Evolutionary conservation across 2,888 invertebrate species (phyloP), one percentile per base, ranked within the genome.

Genomic region (Erpobdella octoculata): DNA sequence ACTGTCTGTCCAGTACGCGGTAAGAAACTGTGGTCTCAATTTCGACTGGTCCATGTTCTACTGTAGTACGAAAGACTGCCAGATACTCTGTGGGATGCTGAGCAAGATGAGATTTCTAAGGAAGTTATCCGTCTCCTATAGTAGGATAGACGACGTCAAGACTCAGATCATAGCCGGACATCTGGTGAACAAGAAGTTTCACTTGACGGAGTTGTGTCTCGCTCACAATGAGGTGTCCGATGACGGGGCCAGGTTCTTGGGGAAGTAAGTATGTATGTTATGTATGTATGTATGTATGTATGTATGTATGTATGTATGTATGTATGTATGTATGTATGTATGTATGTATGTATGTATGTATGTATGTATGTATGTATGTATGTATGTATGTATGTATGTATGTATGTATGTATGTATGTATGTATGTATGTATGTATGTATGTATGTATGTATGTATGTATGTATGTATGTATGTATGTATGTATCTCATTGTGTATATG

Each of bases 31-130:
- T 78, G 84, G 84, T 25, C 83, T 84, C 83, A 84, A 84, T 76
- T 84, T 84, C 78, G 83, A 83, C 72, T 84, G 84, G 84, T 80
- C 79, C 72, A 75, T 84, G 64, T 84, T 83, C 74, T 81, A 83
- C 76, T 83, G 84, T 75, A 84, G 83, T 37, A 80, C 81, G 28
- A 76, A 80, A 72, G 84, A 84, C 78, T 83, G 83, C 73, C 76
- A 81, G 58, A 80, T 79, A 73, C 76, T 84, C 58, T 79, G 68
- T n/a, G 15, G 33, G 1, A 31, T 68, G 41, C 48, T 35, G n/a
- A 31, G 8, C 12, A 21, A 5, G 53, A 48, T 58, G 4, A n/a
- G 53, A 25, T 33, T 28, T 41, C 58, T 83, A 18, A 79, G 78
- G 73, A 79, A 80, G 6, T 80, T 83, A 62, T 74, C 78, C 12